Evolutionary conservation across 2,888 invertebrate species (phyloP).

Genomic region (Priocnemis perturbator): DNA sequence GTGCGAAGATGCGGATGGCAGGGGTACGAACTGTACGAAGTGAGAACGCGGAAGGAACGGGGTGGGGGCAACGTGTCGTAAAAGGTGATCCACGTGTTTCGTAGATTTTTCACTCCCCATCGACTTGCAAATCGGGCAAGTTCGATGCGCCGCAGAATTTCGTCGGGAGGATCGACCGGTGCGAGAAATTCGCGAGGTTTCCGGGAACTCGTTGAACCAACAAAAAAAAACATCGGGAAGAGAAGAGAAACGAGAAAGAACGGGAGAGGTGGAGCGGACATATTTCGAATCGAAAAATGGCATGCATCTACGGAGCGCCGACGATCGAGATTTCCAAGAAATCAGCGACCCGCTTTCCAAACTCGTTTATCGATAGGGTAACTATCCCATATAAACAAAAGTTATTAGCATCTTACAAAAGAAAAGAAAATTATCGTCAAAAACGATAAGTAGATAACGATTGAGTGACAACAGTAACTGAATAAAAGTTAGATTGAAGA

Average conservation of each 20-base stretch:
- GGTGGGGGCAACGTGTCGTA: slow-evolving; percentile 10
- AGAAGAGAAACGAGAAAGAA: background rate
- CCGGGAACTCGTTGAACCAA: slow-evolving; percentile 25
- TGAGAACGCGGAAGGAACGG: background rate
- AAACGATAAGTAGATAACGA: too few relatives aligned
- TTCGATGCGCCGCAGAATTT: slow-evolving; percentile 50
- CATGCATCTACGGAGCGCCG: too few relatives aligned
- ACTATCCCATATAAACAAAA: too few relatives aligned
- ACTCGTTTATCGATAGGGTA: slow-evolving; percentile 33
- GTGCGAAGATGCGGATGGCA: background rate
- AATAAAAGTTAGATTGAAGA: too few relatives aligned
- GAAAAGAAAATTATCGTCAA: too few relatives aligned
- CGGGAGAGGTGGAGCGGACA: background rate
- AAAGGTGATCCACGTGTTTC: slow-evolving; percentile 53
- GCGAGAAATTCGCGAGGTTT: slow-evolving; percentile 47
- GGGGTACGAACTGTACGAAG: background rate
- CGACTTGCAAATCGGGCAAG: slow-evolving; percentile 52
- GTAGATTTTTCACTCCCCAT: slow-evolving; percentile 50
- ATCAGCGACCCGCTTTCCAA: slow-evolving; percentile 24
- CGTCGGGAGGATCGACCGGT: slow-evolving; percentile 39
- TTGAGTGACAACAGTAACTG: too few relatives aligned
- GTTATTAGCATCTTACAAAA: too few relatives aligned
- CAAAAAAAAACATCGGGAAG: background rate
- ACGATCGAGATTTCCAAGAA: too few relatives aligned
- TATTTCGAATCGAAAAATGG: too few relatives aligned